Evolutionary conservation across 2,113 vertebrate species (phyloP).

Genomic region (Neodontobutis hainanensis): DNA sequence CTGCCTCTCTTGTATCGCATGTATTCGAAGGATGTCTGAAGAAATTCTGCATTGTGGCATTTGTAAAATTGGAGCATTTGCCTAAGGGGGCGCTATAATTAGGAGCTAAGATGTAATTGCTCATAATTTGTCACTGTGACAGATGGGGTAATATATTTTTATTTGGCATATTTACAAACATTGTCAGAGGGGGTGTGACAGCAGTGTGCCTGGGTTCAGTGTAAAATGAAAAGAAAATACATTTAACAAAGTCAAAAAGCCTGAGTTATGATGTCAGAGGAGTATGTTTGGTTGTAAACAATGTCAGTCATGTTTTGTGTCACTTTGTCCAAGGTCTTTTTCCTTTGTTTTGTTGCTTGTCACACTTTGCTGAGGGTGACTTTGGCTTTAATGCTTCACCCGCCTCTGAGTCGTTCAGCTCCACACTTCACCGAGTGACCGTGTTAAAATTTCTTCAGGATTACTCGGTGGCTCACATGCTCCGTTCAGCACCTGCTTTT

Average conservation of each 20-base stretch:
- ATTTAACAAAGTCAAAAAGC: too few species aligned
- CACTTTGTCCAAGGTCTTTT: background rate
- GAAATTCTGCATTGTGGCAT: conserved; percentile 3
- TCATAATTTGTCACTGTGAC: conserved; percentile 15
- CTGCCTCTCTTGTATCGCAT: background rate
- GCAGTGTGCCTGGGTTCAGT: background rate
- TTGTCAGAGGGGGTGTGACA: background rate
- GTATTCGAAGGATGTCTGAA: conserved; percentile 3
- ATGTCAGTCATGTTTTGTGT: background rate
- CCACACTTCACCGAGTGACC: background rate
- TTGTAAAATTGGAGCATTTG: conserved; percentile 18
- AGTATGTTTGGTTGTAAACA: background rate
- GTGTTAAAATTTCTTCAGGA: conserved; percentile 13
- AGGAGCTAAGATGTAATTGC: conserved; percentile 14
- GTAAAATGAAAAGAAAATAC: background rate
- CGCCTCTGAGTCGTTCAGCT: background rate
- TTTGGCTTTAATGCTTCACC: conserved; percentile 2
- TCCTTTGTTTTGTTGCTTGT: background rate
- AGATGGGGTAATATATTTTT: conserved; percentile 40
- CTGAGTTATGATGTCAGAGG: background rate
- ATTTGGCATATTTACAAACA: conserved; percentile 17
- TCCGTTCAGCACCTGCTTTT: conserved; percentile 9
- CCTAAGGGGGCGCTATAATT: conserved; percentile 21
- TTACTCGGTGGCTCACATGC: conserved; percentile 10
- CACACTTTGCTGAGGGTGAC: conserved; percentile 1